These are phyloP conservation scores for Nephrotoma guestfalica DNA, from an alignment of 2,888 invertebrate species.

Conservation along the genomic window DNA sequence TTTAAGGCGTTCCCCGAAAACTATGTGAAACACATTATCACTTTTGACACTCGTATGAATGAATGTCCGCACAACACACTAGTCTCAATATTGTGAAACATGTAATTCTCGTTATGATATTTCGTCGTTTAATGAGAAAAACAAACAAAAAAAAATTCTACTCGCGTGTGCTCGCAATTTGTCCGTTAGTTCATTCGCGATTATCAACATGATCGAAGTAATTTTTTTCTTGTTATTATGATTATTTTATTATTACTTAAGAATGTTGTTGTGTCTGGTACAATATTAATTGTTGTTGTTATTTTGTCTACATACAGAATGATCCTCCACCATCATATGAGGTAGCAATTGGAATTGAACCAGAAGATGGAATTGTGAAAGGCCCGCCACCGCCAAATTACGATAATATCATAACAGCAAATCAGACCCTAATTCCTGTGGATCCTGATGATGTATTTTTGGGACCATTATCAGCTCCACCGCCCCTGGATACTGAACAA, in stretches of 20 bases:
- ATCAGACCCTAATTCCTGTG: neutral
- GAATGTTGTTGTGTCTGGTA: neutral
- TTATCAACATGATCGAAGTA: neutral
- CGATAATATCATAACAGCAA: neutral
- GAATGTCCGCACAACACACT: neutral
- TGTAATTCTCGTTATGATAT: too few relatives aligned
- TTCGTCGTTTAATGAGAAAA: too few relatives aligned
- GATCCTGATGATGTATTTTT: neutral
- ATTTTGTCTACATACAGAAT: neutral
- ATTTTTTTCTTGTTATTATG: neutral
- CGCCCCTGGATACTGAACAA: neutral
- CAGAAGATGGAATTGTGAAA: neutral
- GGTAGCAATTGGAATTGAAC: neutral
- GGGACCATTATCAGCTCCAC: neutral
- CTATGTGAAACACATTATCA: neutral
- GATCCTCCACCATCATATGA: neutral
- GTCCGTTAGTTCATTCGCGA: neutral
- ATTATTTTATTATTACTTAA: neutral
- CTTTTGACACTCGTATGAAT: neutral
- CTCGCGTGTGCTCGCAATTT: neutral
- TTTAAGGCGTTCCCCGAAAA: too few relatives aligned
- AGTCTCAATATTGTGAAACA: neutral
- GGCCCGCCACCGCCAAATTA: neutral
- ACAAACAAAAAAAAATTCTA: neutral
- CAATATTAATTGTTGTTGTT: neutral